phyloP scores from a whole-genome alignment of 2,113 vertebrate genomes.

The Pteruthius melanotis region DNA sequence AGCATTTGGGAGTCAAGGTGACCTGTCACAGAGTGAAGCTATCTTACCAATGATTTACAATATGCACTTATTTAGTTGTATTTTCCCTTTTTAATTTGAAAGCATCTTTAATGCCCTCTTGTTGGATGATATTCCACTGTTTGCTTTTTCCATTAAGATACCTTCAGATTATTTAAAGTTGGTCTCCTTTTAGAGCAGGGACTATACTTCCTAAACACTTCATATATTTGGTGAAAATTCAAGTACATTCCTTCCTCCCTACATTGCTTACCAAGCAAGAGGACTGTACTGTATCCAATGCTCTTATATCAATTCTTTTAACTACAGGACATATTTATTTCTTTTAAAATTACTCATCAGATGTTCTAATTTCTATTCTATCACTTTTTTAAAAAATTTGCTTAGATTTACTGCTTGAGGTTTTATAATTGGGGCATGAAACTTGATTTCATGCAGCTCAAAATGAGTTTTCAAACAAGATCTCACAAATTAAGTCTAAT shows the following conservation, averaged over 20 bases:
- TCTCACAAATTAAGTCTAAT: not conserved
- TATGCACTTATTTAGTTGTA: not conserved
- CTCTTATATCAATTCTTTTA: not conserved
- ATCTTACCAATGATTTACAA: not conserved
- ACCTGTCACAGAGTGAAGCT: not conserved
- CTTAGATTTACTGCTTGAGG: not conserved
- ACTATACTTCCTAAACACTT: not conserved
- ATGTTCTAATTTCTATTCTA: not conserved
- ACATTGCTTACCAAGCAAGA: not conserved
- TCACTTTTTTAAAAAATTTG: not conserved
- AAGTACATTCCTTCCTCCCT: slow-evolving; percentile 24
- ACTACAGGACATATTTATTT: not conserved
- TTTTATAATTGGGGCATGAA: not conserved
- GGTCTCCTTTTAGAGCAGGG: not conserved
- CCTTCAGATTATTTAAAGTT: not conserved
- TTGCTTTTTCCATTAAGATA: slow-evolving; percentile 1
- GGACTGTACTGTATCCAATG: not conserved
- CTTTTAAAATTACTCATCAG: not conserved
- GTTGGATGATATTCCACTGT: not conserved
- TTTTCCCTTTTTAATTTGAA: not conserved
- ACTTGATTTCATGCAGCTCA: not conserved
- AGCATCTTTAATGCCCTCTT: not conserved
- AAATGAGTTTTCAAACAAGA: not conserved
- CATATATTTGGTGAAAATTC: slow-evolving; percentile 22
- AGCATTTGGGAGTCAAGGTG: not conserved